These are phyloP conservation scores for Dicrurus megarhynchus DNA, from an alignment of 2,113 vertebrate species.

Conservation along the genomic window DNA sequence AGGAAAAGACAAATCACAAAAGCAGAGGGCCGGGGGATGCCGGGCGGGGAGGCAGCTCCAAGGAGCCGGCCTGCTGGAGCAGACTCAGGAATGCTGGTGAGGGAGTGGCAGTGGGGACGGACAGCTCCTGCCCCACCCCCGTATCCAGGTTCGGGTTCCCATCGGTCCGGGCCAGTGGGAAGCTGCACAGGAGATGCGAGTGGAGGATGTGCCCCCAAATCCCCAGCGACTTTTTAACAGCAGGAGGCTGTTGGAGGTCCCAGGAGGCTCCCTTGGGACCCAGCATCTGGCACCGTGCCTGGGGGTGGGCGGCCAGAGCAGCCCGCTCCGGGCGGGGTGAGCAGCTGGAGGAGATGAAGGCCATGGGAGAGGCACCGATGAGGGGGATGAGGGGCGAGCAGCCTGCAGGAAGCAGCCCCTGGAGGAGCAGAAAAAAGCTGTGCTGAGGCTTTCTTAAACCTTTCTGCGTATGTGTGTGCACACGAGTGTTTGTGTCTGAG, in stretches of 20 bases:
- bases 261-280: background rate
- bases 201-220: accelerated
- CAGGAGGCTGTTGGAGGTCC: background rate
- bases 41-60: background rate
- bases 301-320: background rate
- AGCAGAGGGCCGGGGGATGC: background rate
- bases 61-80: accelerated
- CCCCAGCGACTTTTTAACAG: background rate
- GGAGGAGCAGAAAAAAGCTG: background rate
- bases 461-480: accelerated
- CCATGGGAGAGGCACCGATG: background rate
- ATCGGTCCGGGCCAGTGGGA: background rate
- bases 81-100: background rate
- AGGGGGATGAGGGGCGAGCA: background rate
- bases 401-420: background rate
- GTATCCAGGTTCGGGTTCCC: background rate
- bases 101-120: background rate
- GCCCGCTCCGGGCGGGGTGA: accelerated
- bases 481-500: background rate
- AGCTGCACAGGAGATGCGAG: background rate
- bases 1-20: background rate
- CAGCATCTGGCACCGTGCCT: accelerated
- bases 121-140: too few relatives aligned
- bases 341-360: background rate
- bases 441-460: background rate